Percentiles rank a stretch among this genome's conserved stretches.
Conservation (phyloP, 2,888 invertebrate genomes). For the Parasteatoda lunata region DNA sequence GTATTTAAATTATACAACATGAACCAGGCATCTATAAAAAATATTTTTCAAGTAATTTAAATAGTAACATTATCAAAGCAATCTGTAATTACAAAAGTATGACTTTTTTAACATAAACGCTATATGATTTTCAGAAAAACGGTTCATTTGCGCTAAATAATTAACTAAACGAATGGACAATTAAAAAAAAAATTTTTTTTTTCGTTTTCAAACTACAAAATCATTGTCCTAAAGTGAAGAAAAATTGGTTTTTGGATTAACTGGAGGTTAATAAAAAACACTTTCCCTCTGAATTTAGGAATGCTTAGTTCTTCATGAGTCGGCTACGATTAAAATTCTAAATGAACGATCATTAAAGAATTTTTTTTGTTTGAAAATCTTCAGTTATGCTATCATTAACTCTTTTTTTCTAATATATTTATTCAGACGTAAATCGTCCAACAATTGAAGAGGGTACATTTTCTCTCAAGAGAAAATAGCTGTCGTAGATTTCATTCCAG, state of each 20-base stretch:
- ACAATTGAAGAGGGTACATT: conserved; percentile 50
- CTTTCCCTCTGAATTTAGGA: conserved; percentile 20
- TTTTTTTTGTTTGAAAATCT: neutral
- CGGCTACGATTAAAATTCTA: conserved; percentile 48
- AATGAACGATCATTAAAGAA: conserved; percentile 54
- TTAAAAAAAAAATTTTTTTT: neutral
- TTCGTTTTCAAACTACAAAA: neutral
- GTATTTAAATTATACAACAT: no score
- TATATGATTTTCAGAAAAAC: no score
- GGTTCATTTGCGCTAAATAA: no score
- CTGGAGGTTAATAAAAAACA: conserved; percentile 27
- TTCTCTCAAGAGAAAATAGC: conserved; percentile 30
- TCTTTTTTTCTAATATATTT: conserved; percentile 24
- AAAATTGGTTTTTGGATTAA: conserved; percentile 3
- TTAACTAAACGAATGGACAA: no score
- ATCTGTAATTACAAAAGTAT: no score
- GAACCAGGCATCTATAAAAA: no score
- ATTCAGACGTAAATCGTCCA: conserved; percentile 47
- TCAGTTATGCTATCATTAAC: conserved; percentile 30
- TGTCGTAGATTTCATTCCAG: conserved; percentile 48
- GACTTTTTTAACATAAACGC: no score
- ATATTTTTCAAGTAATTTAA: no score
- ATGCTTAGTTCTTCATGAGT: conserved; percentile 49
- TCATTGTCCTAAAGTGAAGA: neutral
- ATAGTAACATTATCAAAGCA: no score